Evolutionary conservation across 2,888 invertebrate species (phyloP).

Genomic region (Drosophila setosimentum): DNA sequence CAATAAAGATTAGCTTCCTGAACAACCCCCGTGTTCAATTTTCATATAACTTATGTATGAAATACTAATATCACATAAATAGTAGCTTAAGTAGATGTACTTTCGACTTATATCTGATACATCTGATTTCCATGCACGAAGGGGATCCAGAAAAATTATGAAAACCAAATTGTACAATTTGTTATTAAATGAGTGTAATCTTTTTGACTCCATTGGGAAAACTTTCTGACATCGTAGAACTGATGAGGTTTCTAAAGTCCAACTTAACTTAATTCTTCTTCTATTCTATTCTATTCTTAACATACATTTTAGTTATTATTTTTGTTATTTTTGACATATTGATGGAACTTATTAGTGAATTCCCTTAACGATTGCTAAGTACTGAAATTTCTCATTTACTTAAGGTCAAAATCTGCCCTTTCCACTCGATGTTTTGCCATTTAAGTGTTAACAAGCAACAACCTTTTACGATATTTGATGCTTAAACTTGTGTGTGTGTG

Average conservation of each 20-base stretch:
- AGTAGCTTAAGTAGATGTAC: background rate
- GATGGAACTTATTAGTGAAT: background rate
- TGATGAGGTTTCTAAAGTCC: background rate
- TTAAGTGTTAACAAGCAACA: slow-evolving; percentile 15
- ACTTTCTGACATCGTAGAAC: background rate
- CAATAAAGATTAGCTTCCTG: slow-evolving; percentile 48
- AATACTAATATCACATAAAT: background rate
- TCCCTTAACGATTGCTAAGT: background rate
- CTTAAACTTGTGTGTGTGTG: slow-evolving; percentile 11
- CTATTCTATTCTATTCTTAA: no score
- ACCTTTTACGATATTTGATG: slow-evolving; percentile 39
- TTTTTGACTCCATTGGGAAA: background rate
- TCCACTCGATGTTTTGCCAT: background rate
- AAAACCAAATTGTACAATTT: background rate
- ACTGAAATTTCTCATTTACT: background rate
- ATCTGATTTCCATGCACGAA: background rate
- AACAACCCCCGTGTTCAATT: background rate
- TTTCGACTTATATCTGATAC: slow-evolving; percentile 6
- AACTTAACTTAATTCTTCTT: background rate
- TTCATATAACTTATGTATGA: slow-evolving; percentile 10
- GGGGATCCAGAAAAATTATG: background rate
- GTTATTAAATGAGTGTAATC: background rate
- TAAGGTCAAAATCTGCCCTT: background rate
- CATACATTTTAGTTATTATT: background rate
- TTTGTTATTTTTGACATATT: background rate